These are phyloP conservation scores for Scaptomyza flava DNA, from an alignment of 2,888 invertebrate genomes.

Conservation along the genomic window DNA sequence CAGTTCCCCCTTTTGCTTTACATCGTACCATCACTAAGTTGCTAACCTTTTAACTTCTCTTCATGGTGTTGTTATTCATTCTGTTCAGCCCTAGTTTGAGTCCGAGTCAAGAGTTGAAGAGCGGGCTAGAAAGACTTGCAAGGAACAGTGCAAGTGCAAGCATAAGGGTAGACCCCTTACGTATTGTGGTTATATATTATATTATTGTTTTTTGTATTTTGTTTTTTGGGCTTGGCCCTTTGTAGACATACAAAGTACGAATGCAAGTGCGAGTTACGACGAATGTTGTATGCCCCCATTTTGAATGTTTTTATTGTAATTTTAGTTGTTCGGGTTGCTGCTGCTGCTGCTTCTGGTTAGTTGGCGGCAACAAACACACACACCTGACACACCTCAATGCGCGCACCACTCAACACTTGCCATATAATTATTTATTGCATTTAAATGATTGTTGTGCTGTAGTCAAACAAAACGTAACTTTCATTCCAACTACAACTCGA, in stretches of 20 bases:
- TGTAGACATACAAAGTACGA: not conserved
- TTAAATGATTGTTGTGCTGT: conserved; percentile 76
- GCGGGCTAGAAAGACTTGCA: conserved; percentile 30
- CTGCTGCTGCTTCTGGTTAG: conserved; percentile 48
- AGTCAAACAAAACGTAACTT: conserved; percentile 62
- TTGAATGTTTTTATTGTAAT: conserved; percentile 63
- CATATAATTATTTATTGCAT: conserved; percentile 81
- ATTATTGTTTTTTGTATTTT: conserved; percentile 5
- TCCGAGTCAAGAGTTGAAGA: not conserved
- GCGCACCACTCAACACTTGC: conserved; percentile 79
- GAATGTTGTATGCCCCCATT: conserved; percentile 44
- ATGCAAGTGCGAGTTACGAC: conserved; percentile 3
- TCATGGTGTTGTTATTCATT: conserved; percentile 5
- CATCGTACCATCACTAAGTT: conserved; percentile 2
- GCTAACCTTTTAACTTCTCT: conserved; percentile 2
- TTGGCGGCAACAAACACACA: conserved; percentile 34
- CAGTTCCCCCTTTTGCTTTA: not conserved
- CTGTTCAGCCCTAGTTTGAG: conserved; percentile 17
- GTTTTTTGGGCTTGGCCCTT: conserved; percentile 56
- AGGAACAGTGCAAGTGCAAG: conserved; percentile 21
- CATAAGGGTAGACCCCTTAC: not conserved
- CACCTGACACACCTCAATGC: conserved; percentile 76
- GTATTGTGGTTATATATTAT: conserved; percentile 12
- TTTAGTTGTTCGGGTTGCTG: conserved; percentile 45
- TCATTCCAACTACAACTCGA: conserved; percentile 38